A percentile compares a stretch with the other conserved stretches of the same genome.
Evolutionary conservation across 2,888 invertebrate genomes (phyloP).

Genomic region (Lymantria dispar): DNA sequence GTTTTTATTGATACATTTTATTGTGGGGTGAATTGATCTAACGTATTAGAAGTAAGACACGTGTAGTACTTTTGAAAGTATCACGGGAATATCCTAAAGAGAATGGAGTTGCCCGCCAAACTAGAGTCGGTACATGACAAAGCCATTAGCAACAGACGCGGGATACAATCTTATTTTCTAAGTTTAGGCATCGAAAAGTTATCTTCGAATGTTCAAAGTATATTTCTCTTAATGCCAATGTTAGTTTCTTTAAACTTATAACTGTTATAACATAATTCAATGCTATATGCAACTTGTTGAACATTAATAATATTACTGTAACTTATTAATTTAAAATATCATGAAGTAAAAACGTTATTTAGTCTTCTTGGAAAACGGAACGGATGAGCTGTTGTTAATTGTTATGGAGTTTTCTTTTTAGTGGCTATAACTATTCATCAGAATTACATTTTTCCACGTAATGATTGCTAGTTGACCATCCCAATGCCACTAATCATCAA

Average conservation of each 20-base stretch:
- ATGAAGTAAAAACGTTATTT: too few species aligned
- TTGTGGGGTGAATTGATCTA: constrained; percentile 27
- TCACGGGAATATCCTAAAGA: constrained; percentile 54
- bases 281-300: neutral
- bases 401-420: too few species aligned
- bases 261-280: neutral
- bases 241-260: neutral
- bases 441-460: too few species aligned
- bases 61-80: constrained; percentile 50
- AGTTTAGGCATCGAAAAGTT: constrained; percentile 57
- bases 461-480: too few species aligned
- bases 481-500: too few species aligned
- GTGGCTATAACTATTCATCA: too few species aligned
- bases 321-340: too few species aligned
- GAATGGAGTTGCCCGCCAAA: constrained; percentile 58
- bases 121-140: constrained; percentile 65
- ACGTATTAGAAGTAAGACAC: constrained; percentile 42
- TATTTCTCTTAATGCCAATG: constrained; percentile 9
- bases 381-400: too few species aligned
- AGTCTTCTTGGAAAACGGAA: too few species aligned
- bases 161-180: constrained; percentile 60
- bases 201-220: constrained; percentile 32
- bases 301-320: too few species aligned
- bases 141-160: constrained; percentile 63
- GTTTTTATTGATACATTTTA: constrained; percentile 9